Conservation (phyloP, 2,888 invertebrate species). For the Habroteleia sp. region DNA sequence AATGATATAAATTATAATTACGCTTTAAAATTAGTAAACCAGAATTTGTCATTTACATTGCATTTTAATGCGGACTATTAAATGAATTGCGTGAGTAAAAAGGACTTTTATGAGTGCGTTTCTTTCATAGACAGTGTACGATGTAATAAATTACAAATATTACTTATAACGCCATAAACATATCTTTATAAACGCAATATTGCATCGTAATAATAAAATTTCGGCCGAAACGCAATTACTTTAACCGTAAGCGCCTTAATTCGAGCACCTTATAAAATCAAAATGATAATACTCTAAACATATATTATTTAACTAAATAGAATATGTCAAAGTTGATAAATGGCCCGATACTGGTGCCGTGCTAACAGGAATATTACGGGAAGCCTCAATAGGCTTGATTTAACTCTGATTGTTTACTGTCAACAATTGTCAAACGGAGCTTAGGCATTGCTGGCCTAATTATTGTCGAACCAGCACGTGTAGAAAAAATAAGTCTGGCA, state of each 20-base stretch:
- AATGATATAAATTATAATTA: slow-evolving; percentile 7
- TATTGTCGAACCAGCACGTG: too few relatives aligned
- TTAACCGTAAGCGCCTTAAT: background rate
- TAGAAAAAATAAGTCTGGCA: too few relatives aligned
- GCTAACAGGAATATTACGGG: too few relatives aligned
- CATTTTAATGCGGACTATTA: slow-evolving; percentile 3
- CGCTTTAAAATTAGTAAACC: background rate
- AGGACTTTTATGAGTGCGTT: background rate
- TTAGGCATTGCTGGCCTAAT: too few relatives aligned
- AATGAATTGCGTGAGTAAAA: slow-evolving; percentile 11
- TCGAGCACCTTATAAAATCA: too few relatives aligned
- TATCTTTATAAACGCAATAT: slow-evolving; percentile 23
- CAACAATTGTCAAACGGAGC: too few relatives aligned
- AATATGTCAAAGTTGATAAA: too few relatives aligned
- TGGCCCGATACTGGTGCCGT: too few relatives aligned
- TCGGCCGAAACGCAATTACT: slow-evolving; percentile 1
- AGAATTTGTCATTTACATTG: slow-evolving; percentile 22
- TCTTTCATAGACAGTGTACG: slow-evolving; percentile 4
- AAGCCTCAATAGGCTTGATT: too few relatives aligned
- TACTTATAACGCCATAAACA: slow-evolving; percentile 10
- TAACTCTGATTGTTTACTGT: too few relatives aligned
- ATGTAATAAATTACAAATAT: slow-evolving; percentile 25
- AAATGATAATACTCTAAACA: too few relatives aligned
- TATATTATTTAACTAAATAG: too few relatives aligned
- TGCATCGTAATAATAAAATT: slow-evolving; percentile 29